These are phyloP conservation scores for Drosophila setosimentum DNA, from an alignment of 2,888 invertebrate genomes.

Conservation along the genomic window DNA sequence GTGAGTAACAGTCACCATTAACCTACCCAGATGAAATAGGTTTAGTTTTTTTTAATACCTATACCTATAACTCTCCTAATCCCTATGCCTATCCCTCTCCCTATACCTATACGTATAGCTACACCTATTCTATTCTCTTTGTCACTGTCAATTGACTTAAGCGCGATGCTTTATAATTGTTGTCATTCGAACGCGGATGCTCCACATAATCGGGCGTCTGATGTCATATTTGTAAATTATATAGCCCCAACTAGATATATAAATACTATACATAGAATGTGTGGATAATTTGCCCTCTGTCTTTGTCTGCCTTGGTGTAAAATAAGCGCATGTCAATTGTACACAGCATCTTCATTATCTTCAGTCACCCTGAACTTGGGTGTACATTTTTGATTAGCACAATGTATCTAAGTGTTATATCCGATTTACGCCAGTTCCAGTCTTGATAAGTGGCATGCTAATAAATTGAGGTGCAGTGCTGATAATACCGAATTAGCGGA, in stretches of 20 bases:
- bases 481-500: conserved; percentile 21
- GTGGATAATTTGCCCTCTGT: not conserved
- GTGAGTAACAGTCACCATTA: conserved; percentile 85
- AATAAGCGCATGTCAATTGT: conserved; percentile 5
- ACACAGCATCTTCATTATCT: conserved; percentile 14
- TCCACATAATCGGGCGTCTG: conserved; percentile 12
- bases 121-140: conserved; percentile 1
- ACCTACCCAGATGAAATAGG: not conserved
- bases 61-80: not conserved
- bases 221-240: conserved; percentile 8
- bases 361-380: conserved; percentile 39
- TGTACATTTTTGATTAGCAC: conserved; percentile 27
- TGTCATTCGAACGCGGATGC: conserved; percentile 5
- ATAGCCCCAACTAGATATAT: conserved; percentile 3
- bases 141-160: conserved; percentile 42
- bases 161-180: conserved; percentile 19
- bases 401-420: conserved; percentile 6
- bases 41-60: not conserved
- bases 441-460: conserved; percentile 12
- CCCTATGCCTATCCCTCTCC: too few relatives aligned
- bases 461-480: conserved; percentile 9
- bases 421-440: conserved; percentile 30
- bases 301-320: not conserved
- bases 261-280: not conserved
- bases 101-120: not conserved